These are phyloP conservation scores for Carpatolechia fugitivella DNA, from an alignment of 2,888 invertebrate species.

Conservation along the genomic window DNA sequence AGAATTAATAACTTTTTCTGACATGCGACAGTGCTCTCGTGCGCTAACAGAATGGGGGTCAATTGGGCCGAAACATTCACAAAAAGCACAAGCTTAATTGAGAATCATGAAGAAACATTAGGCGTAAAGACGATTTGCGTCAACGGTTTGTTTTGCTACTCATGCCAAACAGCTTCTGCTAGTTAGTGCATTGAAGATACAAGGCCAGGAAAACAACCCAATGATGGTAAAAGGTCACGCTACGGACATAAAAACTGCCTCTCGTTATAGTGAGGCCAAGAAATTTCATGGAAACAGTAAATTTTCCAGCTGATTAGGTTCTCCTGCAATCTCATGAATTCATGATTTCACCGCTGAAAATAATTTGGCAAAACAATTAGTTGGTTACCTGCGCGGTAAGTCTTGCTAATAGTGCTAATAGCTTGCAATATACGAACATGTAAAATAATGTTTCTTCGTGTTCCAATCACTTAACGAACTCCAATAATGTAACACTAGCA, in stretches of 20 bases:
- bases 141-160: constrained; percentile 37
- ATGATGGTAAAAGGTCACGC: constrained; percentile 27
- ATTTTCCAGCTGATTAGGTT: constrained; percentile 18
- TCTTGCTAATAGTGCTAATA: constrained; percentile 37
- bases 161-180: constrained; percentile 46
- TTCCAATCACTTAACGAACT: constrained; percentile 65
- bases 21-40: constrained; percentile 50
- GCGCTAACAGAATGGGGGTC: constrained; percentile 53
- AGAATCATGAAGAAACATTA: constrained; percentile 60
- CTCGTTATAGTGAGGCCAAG: constrained; percentile 23
- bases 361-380: constrained; percentile 35
- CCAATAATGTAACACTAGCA: constrained; percentile 48
- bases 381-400: constrained; percentile 31
- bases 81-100: constrained; percentile 53
- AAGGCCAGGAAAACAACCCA: constrained; percentile 31
- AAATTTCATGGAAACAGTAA: constrained; percentile 20
- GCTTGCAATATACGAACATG: constrained; percentile 34
- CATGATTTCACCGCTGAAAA: constrained; percentile 44
- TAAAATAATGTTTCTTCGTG: constrained; percentile 42
- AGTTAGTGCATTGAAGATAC: constrained; percentile 28
- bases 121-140: constrained; percentile 50
- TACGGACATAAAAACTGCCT: constrained; percentile 22
- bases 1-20: constrained; percentile 19
- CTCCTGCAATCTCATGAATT: constrained; percentile 17
- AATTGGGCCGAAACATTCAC: constrained; percentile 62